These are phyloP conservation scores for Phalacrocorax carbo DNA, from an alignment of 2,113 vertebrate species.

Conservation along the genomic window DNA sequence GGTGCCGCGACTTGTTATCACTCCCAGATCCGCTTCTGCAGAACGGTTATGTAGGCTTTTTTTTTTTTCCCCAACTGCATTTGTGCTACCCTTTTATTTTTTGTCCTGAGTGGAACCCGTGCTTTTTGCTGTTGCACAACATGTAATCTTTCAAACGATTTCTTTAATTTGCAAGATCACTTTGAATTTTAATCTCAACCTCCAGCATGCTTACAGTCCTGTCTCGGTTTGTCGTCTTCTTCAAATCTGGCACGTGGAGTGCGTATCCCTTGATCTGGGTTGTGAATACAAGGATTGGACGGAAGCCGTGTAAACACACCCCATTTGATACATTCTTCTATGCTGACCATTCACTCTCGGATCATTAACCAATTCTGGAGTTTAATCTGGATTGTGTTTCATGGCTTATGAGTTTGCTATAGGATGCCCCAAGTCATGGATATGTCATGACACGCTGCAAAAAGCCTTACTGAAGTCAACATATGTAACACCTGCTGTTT, in stretches of 20 bases:
- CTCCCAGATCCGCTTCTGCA: not conserved
- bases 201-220: not conserved
- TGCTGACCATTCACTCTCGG: not conserved
- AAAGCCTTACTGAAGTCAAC: not conserved
- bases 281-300: not conserved
- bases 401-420: not conserved
- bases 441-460: not conserved
- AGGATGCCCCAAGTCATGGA: not conserved
- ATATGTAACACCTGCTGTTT: not conserved
- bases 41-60: not conserved
- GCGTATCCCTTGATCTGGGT: not conserved
- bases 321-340: not conserved
- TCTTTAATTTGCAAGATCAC: not conserved
- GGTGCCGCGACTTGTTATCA: not conserved
- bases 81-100: not conserved
- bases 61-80: not conserved
- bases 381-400: not conserved
- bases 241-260: not conserved
- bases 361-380: not conserved
- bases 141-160: not conserved
- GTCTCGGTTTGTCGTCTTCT: not conserved
- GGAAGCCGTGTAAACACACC: not conserved
- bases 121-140: not conserved
- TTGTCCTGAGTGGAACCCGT: not conserved
- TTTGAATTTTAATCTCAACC: not conserved